Base-by-base conservation (phyloP, 2,113 vertebrate species). In the Gallinago media region DNA sequence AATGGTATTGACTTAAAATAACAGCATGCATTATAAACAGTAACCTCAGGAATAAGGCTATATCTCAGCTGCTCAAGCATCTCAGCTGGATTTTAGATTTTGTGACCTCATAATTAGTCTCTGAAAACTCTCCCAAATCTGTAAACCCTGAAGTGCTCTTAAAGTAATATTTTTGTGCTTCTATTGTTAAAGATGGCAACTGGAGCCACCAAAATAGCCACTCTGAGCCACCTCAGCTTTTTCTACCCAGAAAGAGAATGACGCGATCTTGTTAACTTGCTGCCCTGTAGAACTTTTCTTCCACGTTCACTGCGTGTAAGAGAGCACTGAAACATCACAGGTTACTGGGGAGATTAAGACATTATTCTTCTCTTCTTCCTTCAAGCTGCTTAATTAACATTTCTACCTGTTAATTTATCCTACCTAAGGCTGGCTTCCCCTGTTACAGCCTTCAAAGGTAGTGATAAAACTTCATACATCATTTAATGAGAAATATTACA, bases 341-440 rank as follows among this genome's bases (percentile, higher is more conserved):
- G 4, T 25, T 79, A 66, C 52, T 70, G 44, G 20, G 26, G 13
- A 76, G 27, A 83, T 88, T 68, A 83, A 62, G 75, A 90, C 20
- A 88, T 85, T 89, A 56, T 54, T 85, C n/a, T 88, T 88, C 34
- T 49, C 19, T 88, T 89, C 54, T 85, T 95, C 46, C 55, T 74
- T 86, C 58, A 94, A 96, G 50, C 17, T 86, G 15, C 72, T 91
- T 92, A 88, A 91, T 84, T 73, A 92, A 80, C 46, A 63, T 70
- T 92, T 92, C 63, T 88, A 76, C 63, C 26, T 70, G n/a, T 79
- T 88, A 83, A 88, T 94, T 90, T 84, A 66, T 71, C 42, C 59
- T 58, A 90, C 63, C 62, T 90, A 50, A 88, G 63, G 50, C 61
- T 86, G 34, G 36, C 42, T 94, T 94, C 55, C 34, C 10, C 38